Evolutionary conservation across 2,888 invertebrate species (phyloP).

Genomic region (Dasysyrphus albostriatus): DNA sequence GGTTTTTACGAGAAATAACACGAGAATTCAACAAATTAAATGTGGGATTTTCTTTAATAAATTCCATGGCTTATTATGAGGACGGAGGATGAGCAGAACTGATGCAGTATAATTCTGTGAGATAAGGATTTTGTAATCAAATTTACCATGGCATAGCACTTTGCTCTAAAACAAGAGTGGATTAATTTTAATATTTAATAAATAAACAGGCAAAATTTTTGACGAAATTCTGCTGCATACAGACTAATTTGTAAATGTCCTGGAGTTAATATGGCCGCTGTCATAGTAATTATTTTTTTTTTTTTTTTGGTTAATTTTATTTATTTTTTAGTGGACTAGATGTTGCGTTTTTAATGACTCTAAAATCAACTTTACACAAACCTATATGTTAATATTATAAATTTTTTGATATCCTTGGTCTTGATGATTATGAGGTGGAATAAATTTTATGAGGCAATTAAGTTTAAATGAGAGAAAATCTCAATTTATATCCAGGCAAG

Average conservation of each 20-base stretch:
- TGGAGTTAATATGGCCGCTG: slow-evolving; percentile 20
- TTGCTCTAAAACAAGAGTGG: slow-evolving; percentile 40
- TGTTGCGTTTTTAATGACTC: slow-evolving; percentile 47
- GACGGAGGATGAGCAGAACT: not conserved
- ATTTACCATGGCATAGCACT: slow-evolving; percentile 15
- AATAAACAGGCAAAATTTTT: slow-evolving; percentile 19
- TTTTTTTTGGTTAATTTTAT: slow-evolving; percentile 38
- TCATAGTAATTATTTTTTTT: slow-evolving; percentile 27
- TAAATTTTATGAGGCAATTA: slow-evolving; percentile 49
- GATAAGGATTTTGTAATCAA: slow-evolving; percentile 55
- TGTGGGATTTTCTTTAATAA: slow-evolving; percentile 47
- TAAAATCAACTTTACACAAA: slow-evolving; percentile 23
- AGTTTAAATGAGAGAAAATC: slow-evolving; percentile 39
- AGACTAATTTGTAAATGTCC: slow-evolving; percentile 17
- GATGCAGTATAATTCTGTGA: slow-evolving; percentile 17
- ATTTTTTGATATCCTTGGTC: not conserved
- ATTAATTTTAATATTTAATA: slow-evolving; percentile 72
- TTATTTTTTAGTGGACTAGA: slow-evolving; percentile 37
- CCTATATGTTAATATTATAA: not conserved
- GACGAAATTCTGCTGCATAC: not conserved
- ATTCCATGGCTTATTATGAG: slow-evolving; percentile 41
- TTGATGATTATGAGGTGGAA: slow-evolving; percentile 37
- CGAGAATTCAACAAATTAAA: slow-evolving; percentile 63
- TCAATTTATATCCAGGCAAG: slow-evolving; percentile 13
- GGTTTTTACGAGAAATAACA: slow-evolving; percentile 48